Evolutionary conservation across 2,797 vertebrate genomes (phyloP).

Genomic region (Podarcis siculus): DNA sequence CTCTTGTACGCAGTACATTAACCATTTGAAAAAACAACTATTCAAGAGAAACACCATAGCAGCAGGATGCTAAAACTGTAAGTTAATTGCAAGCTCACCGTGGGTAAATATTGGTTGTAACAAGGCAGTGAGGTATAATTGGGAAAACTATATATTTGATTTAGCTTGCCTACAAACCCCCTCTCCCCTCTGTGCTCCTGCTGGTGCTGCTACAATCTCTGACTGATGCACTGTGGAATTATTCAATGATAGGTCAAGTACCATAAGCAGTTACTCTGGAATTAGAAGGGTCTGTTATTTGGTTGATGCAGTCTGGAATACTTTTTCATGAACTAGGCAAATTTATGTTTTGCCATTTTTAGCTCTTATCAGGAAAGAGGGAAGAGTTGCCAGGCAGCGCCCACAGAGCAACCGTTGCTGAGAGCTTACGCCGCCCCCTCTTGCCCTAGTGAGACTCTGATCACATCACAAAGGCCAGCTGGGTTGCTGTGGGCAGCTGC

Average conservation of each 20-base stretch:
- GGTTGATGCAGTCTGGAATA: background rate
- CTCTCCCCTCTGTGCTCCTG: background rate
- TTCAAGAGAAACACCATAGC: background rate
- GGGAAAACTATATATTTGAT: slow-evolving; percentile 11
- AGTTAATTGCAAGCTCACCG: background rate
- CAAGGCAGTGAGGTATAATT: background rate
- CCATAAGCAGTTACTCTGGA: background rate
- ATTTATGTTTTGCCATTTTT: background rate
- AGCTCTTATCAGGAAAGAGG: background rate
- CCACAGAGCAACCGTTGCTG: background rate
- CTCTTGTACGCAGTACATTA: background rate
- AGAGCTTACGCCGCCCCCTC: too few relatives aligned
- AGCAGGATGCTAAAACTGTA: background rate
- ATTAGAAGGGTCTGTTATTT: background rate
- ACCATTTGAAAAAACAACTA: background rate
- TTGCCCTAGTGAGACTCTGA: background rate
- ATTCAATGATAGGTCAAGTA: background rate
- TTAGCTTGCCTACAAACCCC: background rate
- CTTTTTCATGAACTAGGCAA: background rate
- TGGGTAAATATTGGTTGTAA: background rate
- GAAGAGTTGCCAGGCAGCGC: background rate
- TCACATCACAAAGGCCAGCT: background rate
- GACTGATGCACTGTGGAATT: background rate
- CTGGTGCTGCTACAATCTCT: background rate
- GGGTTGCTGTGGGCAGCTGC: background rate